Base-by-base conservation (phyloP, 2,797 vertebrate species). In the Sorex maritimensis region DNA sequence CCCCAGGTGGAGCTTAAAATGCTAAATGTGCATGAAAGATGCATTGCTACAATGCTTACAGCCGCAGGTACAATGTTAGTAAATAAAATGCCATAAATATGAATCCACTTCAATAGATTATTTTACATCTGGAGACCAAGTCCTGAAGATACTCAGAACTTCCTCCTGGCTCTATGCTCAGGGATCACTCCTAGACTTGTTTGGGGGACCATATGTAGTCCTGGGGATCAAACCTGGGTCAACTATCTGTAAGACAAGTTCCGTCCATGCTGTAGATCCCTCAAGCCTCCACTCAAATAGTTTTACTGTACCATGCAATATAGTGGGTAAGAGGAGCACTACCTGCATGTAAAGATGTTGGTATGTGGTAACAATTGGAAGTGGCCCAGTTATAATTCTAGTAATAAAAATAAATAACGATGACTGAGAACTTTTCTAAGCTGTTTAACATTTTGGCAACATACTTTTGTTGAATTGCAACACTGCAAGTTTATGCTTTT, bases 21-120 rank as follows among this genome's bases (percentile, higher is more conserved):
- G 93, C 71, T 93, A 93, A 95, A 73, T 94, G 81, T 15, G 63
- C 78, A 75, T 95, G 92, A 96, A 96, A 95, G 89, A 94, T 93
- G 74, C 77, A 91, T 87, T 14, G 11, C 2, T 63, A 82, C 46
- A 92, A 93, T 69, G 78, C 49, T 72, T 74, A 69, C 5, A 30
- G 69, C 67, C 84, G 92, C 49, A 69, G 67, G 88, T 87, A 81
- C 55, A 41, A 87, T 93, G 93, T 87, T 89, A 93, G 61, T 89
- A 94, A 95, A 94, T 91, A 77, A 88, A 95, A 91, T 38, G 0
- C 34, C 81, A 84, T 93, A 84, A 94, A 92, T 95, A 95, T 55
- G 90, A 91, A 91, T 89, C 49, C 23, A 83, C 91, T 83, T 12
- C 69, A 81, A 41, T 86, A 69, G 44, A 26, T 81, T 90, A 19